Evolutionary conservation across 2,797 vertebrate species (phyloP).

Genomic region (Coranthus polyacanthus): DNA sequence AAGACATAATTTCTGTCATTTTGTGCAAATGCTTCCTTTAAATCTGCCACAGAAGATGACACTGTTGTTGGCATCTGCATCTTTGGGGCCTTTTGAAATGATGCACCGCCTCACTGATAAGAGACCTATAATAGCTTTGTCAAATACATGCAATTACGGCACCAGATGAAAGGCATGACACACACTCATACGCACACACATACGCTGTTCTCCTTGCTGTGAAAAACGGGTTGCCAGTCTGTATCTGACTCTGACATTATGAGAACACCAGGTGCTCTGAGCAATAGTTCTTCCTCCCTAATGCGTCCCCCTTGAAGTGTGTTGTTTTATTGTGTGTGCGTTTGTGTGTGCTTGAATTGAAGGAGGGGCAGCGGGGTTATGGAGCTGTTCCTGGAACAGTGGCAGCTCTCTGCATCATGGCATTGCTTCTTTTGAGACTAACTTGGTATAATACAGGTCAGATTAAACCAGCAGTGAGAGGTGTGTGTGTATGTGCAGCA

Average conservation of each 20-base stretch:
- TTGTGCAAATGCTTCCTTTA: conserved; percentile 11
- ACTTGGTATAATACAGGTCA: conserved; percentile 29
- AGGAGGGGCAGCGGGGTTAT: conserved; percentile 15
- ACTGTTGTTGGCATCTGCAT: conserved; percentile 9
- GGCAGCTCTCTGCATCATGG: not conserved
- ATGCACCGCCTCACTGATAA: conserved; percentile 29
- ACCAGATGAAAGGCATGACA: conserved; percentile 26
- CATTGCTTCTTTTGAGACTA: not conserved
- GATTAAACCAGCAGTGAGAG: conserved; percentile 6
- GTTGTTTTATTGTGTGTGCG: conserved; percentile 9
- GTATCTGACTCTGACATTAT: conserved; percentile 60
- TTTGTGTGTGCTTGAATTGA: conserved; percentile 6
- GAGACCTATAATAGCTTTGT: conserved; percentile 43
- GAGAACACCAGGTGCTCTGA: conserved; percentile 68
- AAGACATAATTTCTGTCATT: not conserved
- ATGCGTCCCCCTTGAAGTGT: conserved; percentile 35
- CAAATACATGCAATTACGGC: conserved; percentile 43
- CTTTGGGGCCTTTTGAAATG: conserved; percentile 35
- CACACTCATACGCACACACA: conserved; percentile 5
- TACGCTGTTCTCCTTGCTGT: conserved; percentile 6
- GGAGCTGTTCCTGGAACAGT: conserved; percentile 23
- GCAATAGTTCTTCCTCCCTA: conserved; percentile 39
- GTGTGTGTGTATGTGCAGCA: not conserved
- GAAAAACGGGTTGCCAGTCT: conserved; percentile 42
- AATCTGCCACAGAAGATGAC: conserved; percentile 22